Conservation (phyloP, 2,888 invertebrate species). For the Apamea monoglypha region DNA sequence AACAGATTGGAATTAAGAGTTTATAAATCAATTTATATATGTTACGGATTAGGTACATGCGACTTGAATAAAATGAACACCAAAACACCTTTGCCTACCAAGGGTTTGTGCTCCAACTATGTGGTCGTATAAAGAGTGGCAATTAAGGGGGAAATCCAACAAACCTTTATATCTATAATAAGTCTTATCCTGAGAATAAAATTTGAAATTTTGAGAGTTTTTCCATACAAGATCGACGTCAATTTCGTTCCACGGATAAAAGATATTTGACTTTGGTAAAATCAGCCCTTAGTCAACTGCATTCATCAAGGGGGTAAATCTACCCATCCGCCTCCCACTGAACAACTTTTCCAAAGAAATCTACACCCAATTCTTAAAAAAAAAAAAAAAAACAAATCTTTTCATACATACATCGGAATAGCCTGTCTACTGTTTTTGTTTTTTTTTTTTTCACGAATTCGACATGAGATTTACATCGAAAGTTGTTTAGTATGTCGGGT, state of each 20-base stretch:
- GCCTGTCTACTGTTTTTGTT: background rate
- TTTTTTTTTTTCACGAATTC: background rate
- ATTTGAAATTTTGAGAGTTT: background rate
- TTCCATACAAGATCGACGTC: background rate
- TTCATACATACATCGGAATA: background rate
- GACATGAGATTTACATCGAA: background rate
- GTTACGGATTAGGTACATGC: background rate
- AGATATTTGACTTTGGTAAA: background rate
- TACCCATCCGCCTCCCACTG: no score
- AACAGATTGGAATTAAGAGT: conserved; percentile 2
- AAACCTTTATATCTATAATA: background rate
- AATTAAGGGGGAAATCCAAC: background rate
- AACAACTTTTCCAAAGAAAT: background rate
- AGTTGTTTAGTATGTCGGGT: background rate
- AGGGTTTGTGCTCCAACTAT: background rate
- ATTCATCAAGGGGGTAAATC: background rate
- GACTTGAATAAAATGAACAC: background rate
- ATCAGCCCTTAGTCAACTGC: background rate
- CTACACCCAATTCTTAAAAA: background rate
- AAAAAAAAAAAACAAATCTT: background rate
- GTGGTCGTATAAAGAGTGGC: background rate
- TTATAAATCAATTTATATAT: conserved; percentile 12
- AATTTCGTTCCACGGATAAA: background rate
- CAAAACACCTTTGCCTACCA: background rate
- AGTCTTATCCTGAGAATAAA: background rate